A percentile compares a stretch with the other conserved stretches of the same genome.
Conservation (phyloP, 1,140 invertebrate species). For the Trichonephila inaurata region DNA sequence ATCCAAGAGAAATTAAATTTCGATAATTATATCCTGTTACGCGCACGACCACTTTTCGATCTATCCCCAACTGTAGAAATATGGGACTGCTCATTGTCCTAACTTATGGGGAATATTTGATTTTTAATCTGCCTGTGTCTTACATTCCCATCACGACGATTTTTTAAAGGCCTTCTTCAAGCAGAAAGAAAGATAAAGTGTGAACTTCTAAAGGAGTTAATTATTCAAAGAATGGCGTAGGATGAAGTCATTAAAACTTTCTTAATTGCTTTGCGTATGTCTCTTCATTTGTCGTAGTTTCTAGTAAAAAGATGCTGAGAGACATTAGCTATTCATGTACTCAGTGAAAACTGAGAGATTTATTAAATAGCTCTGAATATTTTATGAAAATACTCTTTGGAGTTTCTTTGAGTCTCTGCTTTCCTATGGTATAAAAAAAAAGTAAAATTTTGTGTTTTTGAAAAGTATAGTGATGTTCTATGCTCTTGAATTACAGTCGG, state of each 20-base stretch:
- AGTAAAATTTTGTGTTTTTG: no score
- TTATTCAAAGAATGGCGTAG: slow-evolving; percentile 44
- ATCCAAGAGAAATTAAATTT: slow-evolving; percentile 26
- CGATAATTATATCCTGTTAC: background rate
- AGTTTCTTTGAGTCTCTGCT: background rate
- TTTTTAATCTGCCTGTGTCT: background rate
- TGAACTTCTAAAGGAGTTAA: slow-evolving; percentile 7
- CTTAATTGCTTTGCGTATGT: slow-evolving; percentile 64
- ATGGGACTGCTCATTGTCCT: background rate
- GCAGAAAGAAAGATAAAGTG: background rate
- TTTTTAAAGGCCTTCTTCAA: background rate
- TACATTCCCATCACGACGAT: background rate
- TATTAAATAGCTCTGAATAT: slow-evolving; percentile 53
- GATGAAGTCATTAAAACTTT: slow-evolving; percentile 47
- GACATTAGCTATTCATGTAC: slow-evolving; percentile 33
- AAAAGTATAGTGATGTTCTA: no score
- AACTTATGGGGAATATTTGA: no score
- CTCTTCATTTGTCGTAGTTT: background rate
- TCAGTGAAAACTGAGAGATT: background rate
- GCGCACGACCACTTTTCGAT: background rate
- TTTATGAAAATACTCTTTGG: background rate
- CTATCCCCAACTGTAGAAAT: background rate
- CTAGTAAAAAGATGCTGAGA: background rate
- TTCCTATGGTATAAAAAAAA: no score
- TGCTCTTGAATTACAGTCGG: no score